Evolutionary conservation across 2,113 vertebrate genomes (phyloP), one percentile per base, ranked within the genome.

Genomic region (Ondatra zibethicus): DNA sequence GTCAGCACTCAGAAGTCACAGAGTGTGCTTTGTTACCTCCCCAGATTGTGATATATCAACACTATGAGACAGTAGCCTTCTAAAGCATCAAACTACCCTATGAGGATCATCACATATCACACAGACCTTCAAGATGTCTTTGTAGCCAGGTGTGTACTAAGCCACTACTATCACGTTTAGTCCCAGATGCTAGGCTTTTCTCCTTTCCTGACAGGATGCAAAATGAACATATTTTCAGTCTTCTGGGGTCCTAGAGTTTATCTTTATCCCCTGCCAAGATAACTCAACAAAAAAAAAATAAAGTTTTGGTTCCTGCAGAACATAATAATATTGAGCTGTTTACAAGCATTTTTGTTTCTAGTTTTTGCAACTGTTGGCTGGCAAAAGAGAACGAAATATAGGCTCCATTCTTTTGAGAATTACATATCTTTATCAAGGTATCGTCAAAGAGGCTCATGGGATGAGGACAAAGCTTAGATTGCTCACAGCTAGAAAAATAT

Each of bases 271-370:
- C 36, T 88, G 14, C 61, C 70, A 95, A 50, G 36, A 85, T 39
- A 92, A 89, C 31, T 65, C 36, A 29, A 21, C 68, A 45, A 21
- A 58, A 21, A 21, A 19, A 58, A 95, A 93, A 93, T 82, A 93
- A 89, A 96, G 63, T 80, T 93, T 86, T 92, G n/a, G 81, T 89
- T 96, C 17, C 92, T 21, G 3, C 73, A 95, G 77, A 89, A 73
- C 27, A 70, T 14, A 33, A 42, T 27, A 58, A 78, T 17, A 58
- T 21, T 75, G 39, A 36, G 1, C n/a, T 73, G 27, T 91, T 97
- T 86, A 91, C 45, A 91, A n/a, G 47, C 91, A 87, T 88, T 76
- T 95, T 65, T 95, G 31, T 88, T 94, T 95, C 92, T 86, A 47
- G 36, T 17, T 68, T 47, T 93, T 47, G 2, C 33, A 47, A 42